Evolutionary conservation across 2,113 vertebrate genomes (phyloP), one percentile per base, ranked within the genome.

Genomic region (Murina feae): DNA sequence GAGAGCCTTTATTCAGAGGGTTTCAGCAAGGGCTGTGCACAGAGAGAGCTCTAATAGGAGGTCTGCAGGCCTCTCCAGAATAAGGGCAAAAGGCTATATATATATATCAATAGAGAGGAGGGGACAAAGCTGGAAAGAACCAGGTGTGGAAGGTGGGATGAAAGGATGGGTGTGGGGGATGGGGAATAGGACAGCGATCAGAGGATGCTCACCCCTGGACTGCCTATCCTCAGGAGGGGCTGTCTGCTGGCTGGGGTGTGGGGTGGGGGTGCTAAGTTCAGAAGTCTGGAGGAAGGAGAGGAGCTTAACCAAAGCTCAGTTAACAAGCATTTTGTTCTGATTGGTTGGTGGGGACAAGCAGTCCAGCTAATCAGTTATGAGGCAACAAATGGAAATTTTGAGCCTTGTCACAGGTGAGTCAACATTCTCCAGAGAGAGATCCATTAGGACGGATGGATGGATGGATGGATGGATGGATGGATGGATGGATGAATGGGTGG

Each of bases 111-210:
- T 23, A 23, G 65, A 78, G 60, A 0, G 32, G 30, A n/a, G 12
- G 11, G 3, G 47, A 58, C 44, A 39, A 7, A n/a, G 20, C 3
- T 0, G 9, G 16, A 9, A 23, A 74, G 74, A 25, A n/a, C 53
- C 37, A 9, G 37, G 37, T 12, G 20, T 35, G 47, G 72, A 30
- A 58, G 28, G 42, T 6, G 39, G 18, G 86, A 14, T 6, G n/a
- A 20, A n/a, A 44, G 8, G 53, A 37, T 4, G 9, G 2, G 12
- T 7, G 5, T 5, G 1, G 9, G 14, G 9, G 53, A 23, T 11
- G 18, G 85, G 65, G 21, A 3, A 11, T 10, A 4, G 9, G 55
- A 58, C 55, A 58, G 55, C 0, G 2, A 32, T 32, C 17, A 12
- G n/a, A 39, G 68, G 69, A 37, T 6, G 6, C 18, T n/a, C 28